Conservation (phyloP, 2,888 invertebrate genomes). For the Cantharis lateralis region DNA sequence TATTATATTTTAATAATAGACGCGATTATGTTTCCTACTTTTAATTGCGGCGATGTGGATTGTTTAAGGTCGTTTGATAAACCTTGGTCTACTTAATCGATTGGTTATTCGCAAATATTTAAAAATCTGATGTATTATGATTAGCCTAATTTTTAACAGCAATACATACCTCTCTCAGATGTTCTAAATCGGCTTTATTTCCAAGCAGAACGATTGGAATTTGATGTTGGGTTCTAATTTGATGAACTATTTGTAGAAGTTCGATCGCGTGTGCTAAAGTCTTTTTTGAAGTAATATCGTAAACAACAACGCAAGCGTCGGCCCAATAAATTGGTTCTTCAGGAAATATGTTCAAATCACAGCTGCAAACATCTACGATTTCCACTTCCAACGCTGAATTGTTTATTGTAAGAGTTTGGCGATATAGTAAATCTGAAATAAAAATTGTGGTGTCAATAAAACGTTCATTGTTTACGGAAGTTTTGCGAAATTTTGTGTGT, state of each 20-base stretch:
- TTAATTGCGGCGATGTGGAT: not conserved
- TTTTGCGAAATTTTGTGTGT: not conserved
- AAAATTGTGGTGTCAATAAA: constrained; percentile 17
- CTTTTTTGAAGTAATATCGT: constrained; percentile 74
- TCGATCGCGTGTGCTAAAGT: constrained; percentile 73
- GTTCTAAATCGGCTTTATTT: constrained; percentile 81
- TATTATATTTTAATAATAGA: not conserved
- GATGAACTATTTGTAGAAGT: constrained; percentile 63
- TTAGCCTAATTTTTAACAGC: not conserved
- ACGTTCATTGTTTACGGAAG: not conserved
- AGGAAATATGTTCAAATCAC: constrained; percentile 65
- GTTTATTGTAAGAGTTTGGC: constrained; percentile 74
- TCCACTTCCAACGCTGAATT: constrained; percentile 75
- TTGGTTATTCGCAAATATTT: not conserved
- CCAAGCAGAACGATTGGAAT: constrained; percentile 71
- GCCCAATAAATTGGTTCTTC: constrained; percentile 74
- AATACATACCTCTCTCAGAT: constrained; percentile 70
- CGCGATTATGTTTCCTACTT: not conserved
- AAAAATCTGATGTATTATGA: not conserved
- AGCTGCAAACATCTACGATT: constrained; percentile 79
- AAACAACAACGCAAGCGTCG: constrained; percentile 77
- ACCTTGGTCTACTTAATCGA: not conserved
- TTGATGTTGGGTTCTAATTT: constrained; percentile 57
- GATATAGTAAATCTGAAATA: constrained; percentile 74
- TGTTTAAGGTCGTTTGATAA: not conserved